These are phyloP conservation scores for Esox masquinongy DNA, from an alignment of 2,797 vertebrate species.

Conservation along the genomic window DNA sequence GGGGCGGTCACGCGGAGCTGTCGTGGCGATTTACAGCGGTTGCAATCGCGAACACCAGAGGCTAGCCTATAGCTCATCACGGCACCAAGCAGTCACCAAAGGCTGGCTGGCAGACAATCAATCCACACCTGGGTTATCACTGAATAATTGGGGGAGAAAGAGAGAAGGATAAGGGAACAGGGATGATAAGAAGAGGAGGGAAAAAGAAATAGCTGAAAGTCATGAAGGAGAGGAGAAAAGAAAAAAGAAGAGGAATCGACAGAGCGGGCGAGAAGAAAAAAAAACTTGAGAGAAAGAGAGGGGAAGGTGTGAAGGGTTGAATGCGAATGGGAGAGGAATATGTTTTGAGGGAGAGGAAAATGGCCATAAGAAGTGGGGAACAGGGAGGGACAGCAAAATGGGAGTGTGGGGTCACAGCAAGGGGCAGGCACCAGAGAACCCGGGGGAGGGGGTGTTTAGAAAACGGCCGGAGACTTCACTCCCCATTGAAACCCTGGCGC, in stretches of 20 bases:
- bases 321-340: no score
- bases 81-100: slow-evolving; percentile 14
- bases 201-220: no score
- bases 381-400: slow-evolving; percentile 2
- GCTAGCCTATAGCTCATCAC: neutral
- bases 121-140: neutral
- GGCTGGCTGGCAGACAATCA: slow-evolving; percentile 17
- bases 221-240: neutral
- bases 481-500: neutral
- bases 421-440: neutral
- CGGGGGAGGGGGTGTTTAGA: neutral
- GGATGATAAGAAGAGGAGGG: neutral
- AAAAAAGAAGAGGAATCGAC: no score
- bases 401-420: neutral
- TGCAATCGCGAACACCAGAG: slow-evolving; percentile 14
- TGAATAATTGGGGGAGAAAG: neutral
- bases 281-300: neutral
- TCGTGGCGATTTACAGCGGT: slow-evolving; percentile 33
- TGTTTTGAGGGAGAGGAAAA: neutral
- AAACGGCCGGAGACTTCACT: slow-evolving; percentile 14
- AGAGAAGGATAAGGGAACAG: neutral
- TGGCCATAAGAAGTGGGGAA: neutral
- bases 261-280: neutral
- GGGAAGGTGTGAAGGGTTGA: neutral
- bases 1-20: slow-evolving; percentile 29